These are phyloP conservation scores for Hybognathus amarus DNA, from an alignment of 2,797 vertebrate species.

Conservation along the genomic window DNA sequence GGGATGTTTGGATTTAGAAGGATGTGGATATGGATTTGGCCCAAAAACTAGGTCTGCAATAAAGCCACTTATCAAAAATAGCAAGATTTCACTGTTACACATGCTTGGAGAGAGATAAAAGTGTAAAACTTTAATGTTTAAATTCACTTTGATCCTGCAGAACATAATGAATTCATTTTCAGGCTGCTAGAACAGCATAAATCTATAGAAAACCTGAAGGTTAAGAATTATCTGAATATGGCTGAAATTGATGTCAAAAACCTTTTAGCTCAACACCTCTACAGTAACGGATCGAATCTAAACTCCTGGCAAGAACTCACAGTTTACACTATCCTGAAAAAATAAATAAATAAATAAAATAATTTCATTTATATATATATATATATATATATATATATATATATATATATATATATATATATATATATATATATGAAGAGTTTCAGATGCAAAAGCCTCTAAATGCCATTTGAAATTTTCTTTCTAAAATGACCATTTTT, in stretches of 20 bases:
- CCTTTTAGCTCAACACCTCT: conserved; percentile 26
- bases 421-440: no score
- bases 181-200: conserved; percentile 14
- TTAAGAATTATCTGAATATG: conserved; percentile 7
- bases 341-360: no score
- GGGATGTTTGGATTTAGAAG: conserved; percentile 38
- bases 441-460: no score
- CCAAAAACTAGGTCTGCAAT: conserved; percentile 37
- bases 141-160: conserved; percentile 45
- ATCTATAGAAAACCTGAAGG: conserved; percentile 10
- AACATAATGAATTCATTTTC: conserved; percentile 35
- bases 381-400: no score
- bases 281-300: conserved; percentile 13
- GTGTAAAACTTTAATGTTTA: conserved; percentile 47
- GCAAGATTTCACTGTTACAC: conserved; percentile 20
- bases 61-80: conserved; percentile 24
- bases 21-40: conserved; percentile 14
- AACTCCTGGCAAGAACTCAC: conserved; percentile 27
- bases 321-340: conserved; percentile 8
- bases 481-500: no score
- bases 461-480: no score
- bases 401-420: no score
- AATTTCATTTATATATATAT: no score
- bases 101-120: conserved; percentile 35
- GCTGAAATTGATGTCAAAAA: conserved; percentile 7